Base-by-base conservation (phyloP, 2,113 vertebrate species). In the Dendrocopos noguchii region DNA sequence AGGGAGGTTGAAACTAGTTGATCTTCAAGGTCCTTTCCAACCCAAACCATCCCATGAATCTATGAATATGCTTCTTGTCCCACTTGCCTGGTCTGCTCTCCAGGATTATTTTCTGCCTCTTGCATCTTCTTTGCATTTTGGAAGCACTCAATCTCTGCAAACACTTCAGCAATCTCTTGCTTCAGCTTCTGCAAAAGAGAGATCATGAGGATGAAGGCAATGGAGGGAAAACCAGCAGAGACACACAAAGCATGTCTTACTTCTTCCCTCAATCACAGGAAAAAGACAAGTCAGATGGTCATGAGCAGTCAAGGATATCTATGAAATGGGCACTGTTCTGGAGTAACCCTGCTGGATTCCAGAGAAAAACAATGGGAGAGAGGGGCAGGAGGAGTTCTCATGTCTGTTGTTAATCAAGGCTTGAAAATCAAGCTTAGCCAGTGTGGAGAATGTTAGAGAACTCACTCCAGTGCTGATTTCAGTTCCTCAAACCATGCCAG, bases 81-180 rank as follows among this genome's bases (percentile, higher is more conserved):
- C 72, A 91, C 82, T 95, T 80, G 68, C 83, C 80, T 71, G 79
- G 15, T 60, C 33, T 65, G 81, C 44, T 84, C 84, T 46, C 12
- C 71, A 65, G 71, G 28, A 36, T 71, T 66, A 15, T 2, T 21
- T 6, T 39, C 72, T 71, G 31, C 12, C 20, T 95, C 98, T 98
- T 93, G 98, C 97, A 95, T 98, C 90, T 98, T 98, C 67, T 98
- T 97, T 9, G 94, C n/a, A 10, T 87, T 97, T 94, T 99, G 98
- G 42, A 99, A 99, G 95, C 96, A 79, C 88, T 99, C 98, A 5
- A 99, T 98, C 57, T 98, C 98, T 4, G 98, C 97, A 96, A 99
- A 98, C 56, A 99, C 98, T 13, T 96, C 97, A 50, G 98, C 98
- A 8, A 99, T 99, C 87, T 99, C 97, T 36, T 98, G 96, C 89